These are phyloP conservation scores for Notoglanidium macrostoma DNA, from an alignment of 2,797 vertebrate species.

Conservation along the genomic window DNA sequence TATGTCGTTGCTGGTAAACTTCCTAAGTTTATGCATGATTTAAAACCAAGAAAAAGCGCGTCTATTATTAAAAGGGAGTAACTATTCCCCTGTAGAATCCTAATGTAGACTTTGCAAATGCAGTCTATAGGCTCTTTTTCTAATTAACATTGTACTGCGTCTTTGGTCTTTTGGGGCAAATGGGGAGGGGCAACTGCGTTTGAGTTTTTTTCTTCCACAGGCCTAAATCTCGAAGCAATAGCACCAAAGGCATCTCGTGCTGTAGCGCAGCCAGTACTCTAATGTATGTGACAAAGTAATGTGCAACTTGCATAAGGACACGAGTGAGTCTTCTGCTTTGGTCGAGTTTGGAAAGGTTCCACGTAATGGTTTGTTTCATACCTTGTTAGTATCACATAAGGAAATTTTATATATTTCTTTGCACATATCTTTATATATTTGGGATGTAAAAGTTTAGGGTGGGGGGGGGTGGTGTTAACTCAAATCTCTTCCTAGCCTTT, in stretches of 20 bases:
- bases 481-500: conserved; percentile 78
- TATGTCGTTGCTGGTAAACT: conserved; percentile 66
- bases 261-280: conserved; percentile 59
- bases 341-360: conserved; percentile 75
- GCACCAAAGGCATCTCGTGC: conserved; percentile 63
- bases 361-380: conserved; percentile 45
- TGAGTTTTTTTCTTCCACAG: conserved; percentile 78
- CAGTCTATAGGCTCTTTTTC: conserved; percentile 2
- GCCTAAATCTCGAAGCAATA: conserved; percentile 62
- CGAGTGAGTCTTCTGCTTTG: conserved; percentile 60
- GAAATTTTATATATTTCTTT: background rate
- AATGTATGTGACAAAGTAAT: conserved; percentile 62
- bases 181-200: conserved; percentile 68
- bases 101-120: conserved; percentile 35
- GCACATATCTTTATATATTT: background rate
- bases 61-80: conserved; percentile 69
- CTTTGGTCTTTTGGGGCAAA: conserved; percentile 36
- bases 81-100: conserved; percentile 63
- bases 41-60: conserved; percentile 12
- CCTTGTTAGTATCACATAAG: background rate
- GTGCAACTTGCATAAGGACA: conserved; percentile 55
- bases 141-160: background rate
- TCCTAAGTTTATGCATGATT: conserved; percentile 75
- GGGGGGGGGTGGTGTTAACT: conserved; percentile 72
- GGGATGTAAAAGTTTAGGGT: conserved; percentile 47